These are phyloP conservation scores for Mechanitis messenoides DNA, from an alignment of 2,888 invertebrate genomes.

Conservation along the genomic window DNA sequence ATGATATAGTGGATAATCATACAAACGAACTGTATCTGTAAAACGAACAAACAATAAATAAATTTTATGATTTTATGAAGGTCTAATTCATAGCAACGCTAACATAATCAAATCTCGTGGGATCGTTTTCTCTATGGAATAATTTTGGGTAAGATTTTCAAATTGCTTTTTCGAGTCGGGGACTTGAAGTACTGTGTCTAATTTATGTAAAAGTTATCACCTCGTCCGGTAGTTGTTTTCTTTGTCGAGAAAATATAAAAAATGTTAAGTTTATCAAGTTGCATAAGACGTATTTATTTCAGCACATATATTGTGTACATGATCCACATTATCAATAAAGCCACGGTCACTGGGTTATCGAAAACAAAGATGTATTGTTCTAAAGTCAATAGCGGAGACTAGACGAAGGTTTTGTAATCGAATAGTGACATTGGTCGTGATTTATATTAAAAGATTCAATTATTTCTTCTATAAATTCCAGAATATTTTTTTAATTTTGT, in stretches of 20 bases:
- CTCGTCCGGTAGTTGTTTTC: no score
- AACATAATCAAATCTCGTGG: no score
- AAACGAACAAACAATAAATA: background rate
- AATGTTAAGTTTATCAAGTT: background rate
- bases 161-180: no score
- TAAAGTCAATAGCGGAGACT: conserved; percentile 3
- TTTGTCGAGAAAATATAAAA: no score
- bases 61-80: background rate
- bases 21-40: conserved; percentile 79
- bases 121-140: no score
- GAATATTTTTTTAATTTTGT: no score
- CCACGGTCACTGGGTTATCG: conserved; percentile 15
- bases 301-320: conserved; percentile 2
- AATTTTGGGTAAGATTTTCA: no score
- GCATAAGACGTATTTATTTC: background rate
- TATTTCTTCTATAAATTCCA: background rate
- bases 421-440: background rate
- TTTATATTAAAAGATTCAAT: background rate
- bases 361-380: conserved; percentile 5
- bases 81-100: background rate
- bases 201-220: no score
- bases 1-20: conserved; percentile 75
- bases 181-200: no score
- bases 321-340: conserved; percentile 4
- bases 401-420: background rate